Base-by-base conservation (phyloP, 2,113 vertebrate species). In the Rhinogobius similis region DNA sequence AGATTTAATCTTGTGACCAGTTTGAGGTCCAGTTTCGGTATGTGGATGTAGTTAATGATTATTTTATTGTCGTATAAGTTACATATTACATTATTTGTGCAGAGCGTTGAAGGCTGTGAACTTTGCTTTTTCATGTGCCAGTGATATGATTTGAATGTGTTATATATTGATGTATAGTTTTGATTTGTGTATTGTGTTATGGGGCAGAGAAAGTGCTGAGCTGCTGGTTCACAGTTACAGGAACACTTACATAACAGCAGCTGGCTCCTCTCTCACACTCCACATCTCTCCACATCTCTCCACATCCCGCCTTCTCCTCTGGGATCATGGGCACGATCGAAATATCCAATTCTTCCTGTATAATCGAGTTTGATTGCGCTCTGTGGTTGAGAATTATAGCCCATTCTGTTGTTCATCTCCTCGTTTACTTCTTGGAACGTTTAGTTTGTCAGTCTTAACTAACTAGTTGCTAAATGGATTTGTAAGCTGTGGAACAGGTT, bases 161-260 rank as follows among this genome's bases (percentile, higher is more conserved):
- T 46, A 62, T 48, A 64, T 72, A 61, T 41, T 8, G n/a, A 56
- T 50, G 56, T 24, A 12, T 38, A 65, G 27, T 43, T 63, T 58
- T 74, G 48, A 53, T 72, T 76, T 65, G 58, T n/a, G 4, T 58
- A 63, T 78, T 55, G 46, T 70, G 43, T 38, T 44, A 38, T 27
- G 39, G 67, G 65, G 71, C 20, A 9, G 38, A 65, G 26, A 68
- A 73, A 68, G 65, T 72, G 70, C 52, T 79, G 70, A 70, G 73
- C 78, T 68, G 70, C 73, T 82, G 82, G 53, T 77, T 71, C 65
- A 72, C 72, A 63, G 23, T 76, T 36, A 20, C 39, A 72, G 78
- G 81, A 83, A 90, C 85, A 80, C 85, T 88, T 90, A 67, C 72
- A 67, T 90, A 90, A 87, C 76, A 55, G 68, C 86, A 84, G 87